Base-by-base conservation (phyloP, 2,888 invertebrate species). In the Coenonympha glycerion region DNA sequence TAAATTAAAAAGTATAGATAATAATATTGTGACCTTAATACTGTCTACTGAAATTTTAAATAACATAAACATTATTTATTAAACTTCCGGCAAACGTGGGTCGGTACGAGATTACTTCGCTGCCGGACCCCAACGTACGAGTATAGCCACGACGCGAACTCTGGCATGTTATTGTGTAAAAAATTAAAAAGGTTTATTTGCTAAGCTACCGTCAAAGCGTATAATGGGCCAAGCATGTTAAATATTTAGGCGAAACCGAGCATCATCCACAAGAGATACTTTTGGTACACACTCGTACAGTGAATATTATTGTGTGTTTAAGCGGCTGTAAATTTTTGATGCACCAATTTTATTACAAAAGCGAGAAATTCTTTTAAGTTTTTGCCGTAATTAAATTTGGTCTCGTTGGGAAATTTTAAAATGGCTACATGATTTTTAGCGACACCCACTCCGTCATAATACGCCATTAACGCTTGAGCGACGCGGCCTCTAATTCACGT, bases 81-180 rank as follows among this genome's bases (percentile, higher is more conserved):
- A 78, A 84, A 82, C 80, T 81, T 85, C 84, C 84, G 85, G 78
- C 80, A 82, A 77, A 79, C 82, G 81, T 79, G 73, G 71, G 69
- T 70, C 75, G 76, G 66, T 63, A 63, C 69, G 65, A 73, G 82
- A 79, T 80, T 78, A 80, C 79, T 73, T 71, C 67, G 63, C 68
- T 55, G 47, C 61, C 50, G 65, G 62, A 64, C 66, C 64, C 60
- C 61, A 65, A 57, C 60, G 59, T n/a, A n/a, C n/a, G n/a, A n/a
- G n/a, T 57, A 53, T 52, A 61, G 68, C 65, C 65, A 66, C 63
- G 62, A 60, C 61, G 36, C 44, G 49, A 68, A 69, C 69, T 68
- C 49, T 49, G 71, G 68, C 70, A 64, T 69, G 65, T 65, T 65
- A 61, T 63, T 63, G 66, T 61, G 62, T 62, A 66, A 61, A 68